These are phyloP conservation scores for Dichetophora obliterata DNA, from an alignment of 2,888 invertebrate species.

Conservation along the genomic window DNA sequence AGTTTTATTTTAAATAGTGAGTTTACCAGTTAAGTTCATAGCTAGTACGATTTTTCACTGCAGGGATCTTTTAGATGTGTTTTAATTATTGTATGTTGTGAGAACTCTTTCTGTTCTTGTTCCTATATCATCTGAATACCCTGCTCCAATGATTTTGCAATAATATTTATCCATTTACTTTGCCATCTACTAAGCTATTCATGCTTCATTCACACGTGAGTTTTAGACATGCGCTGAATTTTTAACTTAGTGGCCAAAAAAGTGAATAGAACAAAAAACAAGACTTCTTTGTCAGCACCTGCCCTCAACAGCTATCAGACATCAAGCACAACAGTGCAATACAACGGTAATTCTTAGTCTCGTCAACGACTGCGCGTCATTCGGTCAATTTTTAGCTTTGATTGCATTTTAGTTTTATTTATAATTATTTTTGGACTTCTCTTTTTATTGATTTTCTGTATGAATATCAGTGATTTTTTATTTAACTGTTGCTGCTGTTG, in stretches of 20 bases:
- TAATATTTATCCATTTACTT: neutral
- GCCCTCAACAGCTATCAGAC: neutral
- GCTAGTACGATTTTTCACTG: no score
- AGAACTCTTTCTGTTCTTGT: no score
- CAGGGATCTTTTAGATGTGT: no score
- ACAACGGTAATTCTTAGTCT: slow-evolving; percentile 19
- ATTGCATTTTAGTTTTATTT: neutral
- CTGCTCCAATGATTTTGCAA: neutral
- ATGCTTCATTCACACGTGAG: slow-evolving; percentile 7
- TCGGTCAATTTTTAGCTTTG: neutral
- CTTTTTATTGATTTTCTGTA: neutral
- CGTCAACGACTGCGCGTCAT: neutral
- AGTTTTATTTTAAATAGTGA: no score
- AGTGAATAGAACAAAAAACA: neutral
- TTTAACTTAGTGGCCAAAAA: no score
- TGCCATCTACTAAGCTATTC: neutral
- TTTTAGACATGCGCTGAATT: neutral
- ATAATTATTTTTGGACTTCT: neutral
- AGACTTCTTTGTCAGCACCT: neutral
- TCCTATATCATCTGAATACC: no score
- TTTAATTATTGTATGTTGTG: no score
- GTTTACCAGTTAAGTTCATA: no score
- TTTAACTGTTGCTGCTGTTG: slow-evolving; percentile 2
- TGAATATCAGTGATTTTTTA: slow-evolving; percentile 7
- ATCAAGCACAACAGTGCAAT: slow-evolving; percentile 3